Evolutionary conservation across 2,113 vertebrate species (phyloP).

Genomic region (Alligator mississippiensis): DNA sequence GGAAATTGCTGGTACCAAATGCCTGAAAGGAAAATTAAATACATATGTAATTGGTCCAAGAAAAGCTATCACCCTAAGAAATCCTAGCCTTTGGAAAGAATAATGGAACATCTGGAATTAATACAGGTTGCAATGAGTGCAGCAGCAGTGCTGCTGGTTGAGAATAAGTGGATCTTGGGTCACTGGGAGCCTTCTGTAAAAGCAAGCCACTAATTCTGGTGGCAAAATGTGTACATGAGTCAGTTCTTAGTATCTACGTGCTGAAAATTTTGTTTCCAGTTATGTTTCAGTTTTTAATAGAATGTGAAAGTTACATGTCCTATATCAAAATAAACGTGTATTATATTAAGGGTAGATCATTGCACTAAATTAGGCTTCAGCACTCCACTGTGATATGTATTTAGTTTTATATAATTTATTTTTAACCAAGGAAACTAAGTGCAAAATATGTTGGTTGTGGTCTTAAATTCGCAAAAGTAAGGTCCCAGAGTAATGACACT

Average conservation of each 20-base stretch:
- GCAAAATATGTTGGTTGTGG: fast-evolving
- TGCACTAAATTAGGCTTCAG: fast-evolving
- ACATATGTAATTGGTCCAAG: too few relatives aligned
- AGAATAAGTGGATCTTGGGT: background rate
- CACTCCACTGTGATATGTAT: fast-evolving
- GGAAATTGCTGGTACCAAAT: too few relatives aligned
- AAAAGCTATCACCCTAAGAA: too few relatives aligned
- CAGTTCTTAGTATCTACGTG: background rate
- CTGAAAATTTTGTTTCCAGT: background rate
- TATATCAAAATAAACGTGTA: fast-evolving
- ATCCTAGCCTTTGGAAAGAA: background rate
- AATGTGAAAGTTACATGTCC: background rate
- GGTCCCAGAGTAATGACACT: fast-evolving
- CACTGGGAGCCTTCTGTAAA: background rate
- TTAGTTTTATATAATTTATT: fast-evolving
- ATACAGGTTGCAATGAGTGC: background rate
- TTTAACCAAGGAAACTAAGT: fast-evolving
- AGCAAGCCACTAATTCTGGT: background rate
- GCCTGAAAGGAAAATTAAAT: too few relatives aligned
- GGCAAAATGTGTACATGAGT: background rate
- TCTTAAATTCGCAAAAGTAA: fast-evolving
- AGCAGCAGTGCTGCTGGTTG: background rate
- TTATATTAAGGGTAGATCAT: fast-evolving
- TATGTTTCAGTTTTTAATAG: background rate
- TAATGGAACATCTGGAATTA: background rate